These are phyloP conservation scores for Pseudochromis fuscus DNA, from an alignment of 2,797 vertebrate species.

Conservation along the genomic window DNA sequence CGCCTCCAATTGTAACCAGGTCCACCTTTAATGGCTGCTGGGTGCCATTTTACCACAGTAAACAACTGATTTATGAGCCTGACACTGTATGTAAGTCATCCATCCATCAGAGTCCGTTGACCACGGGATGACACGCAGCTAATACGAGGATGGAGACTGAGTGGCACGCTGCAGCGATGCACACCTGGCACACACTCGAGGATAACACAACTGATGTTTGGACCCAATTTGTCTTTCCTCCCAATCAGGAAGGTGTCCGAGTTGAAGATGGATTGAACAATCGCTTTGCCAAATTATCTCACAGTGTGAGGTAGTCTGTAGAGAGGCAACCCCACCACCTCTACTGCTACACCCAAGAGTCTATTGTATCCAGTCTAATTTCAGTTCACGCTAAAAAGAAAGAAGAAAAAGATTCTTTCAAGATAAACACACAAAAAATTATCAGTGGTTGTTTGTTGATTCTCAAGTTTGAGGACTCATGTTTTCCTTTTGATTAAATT, in stretches of 20 bases:
- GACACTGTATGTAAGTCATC: conserved; percentile 85
- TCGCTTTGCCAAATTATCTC: background rate
- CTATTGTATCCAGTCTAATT: background rate
- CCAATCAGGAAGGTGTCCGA: conserved; percentile 9
- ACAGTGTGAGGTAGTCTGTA: background rate
- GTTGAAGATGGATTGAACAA: conserved; percentile 6
- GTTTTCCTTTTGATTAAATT: conserved; percentile 1
- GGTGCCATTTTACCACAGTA: conserved; percentile 84
- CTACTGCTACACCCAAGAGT: background rate
- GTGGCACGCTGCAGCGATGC: conserved; percentile 17
- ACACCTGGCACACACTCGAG: conserved; percentile 15
- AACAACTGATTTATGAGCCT: conserved; percentile 88
- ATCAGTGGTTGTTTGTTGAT: background rate
- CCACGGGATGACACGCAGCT: conserved; percentile 40
- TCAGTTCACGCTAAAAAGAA: background rate
- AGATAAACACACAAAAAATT: background rate
- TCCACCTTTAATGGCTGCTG: conserved; percentile 78
- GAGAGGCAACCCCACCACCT: background rate
- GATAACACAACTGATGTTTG: conserved; percentile 16
- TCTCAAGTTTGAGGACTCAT: background rate
- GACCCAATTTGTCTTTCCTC: conserved; percentile 2
- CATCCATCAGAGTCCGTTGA: conserved; percentile 85
- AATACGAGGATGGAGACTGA: conserved; percentile 40
- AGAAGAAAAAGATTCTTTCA: background rate
- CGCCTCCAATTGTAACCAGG: conserved; percentile 79